Evolutionary conservation across 2,888 invertebrate species (phyloP).

Genomic region (Colletes collaris): DNA sequence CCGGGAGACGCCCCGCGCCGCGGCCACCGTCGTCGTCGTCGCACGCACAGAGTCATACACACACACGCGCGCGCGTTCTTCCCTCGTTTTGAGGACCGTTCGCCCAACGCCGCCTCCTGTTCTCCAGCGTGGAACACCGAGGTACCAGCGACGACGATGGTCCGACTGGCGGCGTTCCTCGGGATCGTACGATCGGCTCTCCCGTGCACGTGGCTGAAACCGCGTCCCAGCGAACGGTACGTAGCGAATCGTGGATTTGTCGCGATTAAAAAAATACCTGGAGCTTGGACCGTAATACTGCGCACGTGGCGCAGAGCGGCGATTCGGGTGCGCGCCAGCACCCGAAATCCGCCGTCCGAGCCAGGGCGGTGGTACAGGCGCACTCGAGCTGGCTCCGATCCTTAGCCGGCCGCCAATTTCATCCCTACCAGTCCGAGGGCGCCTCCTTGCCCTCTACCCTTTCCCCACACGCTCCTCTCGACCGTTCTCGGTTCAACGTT

Average conservation of each 20-base stretch:
- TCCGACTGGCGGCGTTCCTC: conserved; percentile 7
- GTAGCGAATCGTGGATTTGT: conserved; percentile 1
- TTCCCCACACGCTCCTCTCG: conserved; percentile 9
- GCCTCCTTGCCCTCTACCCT: conserved; percentile 27
- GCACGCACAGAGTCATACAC: background rate
- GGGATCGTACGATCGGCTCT: conserved; percentile 24
- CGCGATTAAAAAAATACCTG: too few species aligned
- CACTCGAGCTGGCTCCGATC: conserved; percentile 37
- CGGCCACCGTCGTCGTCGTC: background rate
- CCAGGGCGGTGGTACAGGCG: conserved; percentile 43
- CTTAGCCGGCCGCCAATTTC: conserved; percentile 43
- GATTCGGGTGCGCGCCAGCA: conserved; percentile 45
- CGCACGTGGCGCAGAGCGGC: conserved; percentile 52
- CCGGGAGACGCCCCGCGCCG: conserved; percentile 47
- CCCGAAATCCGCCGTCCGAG: conserved; percentile 21
- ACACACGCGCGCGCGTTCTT: background rate
- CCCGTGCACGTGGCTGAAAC: conserved; percentile 23
- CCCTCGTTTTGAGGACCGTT: background rate
- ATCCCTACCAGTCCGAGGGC: conserved; percentile 7
- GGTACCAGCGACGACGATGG: conserved; percentile 16
- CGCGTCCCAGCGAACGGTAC: conserved; percentile 25
- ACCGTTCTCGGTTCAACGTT: conserved; percentile 23
- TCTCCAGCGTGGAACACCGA: background rate
- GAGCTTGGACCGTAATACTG: background rate
- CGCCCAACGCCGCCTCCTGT: background rate